Evolutionary conservation across 2,888 invertebrate genomes (phyloP).

Genomic region (Lithosia quadra): DNA sequence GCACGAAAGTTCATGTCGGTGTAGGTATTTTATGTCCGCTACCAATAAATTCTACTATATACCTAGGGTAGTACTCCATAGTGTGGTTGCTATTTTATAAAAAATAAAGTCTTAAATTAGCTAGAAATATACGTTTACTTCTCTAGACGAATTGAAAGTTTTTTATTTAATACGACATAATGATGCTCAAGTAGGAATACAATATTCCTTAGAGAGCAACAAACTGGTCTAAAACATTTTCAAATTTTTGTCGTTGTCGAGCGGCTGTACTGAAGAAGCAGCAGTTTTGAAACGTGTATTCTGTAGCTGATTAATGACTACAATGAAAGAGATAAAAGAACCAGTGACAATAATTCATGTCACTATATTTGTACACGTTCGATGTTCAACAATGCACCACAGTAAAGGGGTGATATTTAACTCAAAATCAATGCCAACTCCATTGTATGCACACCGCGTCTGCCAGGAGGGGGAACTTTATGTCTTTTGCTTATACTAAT

Average conservation of each 20-base stretch:
- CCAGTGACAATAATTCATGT: slow-evolving; percentile 79
- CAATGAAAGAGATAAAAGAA: slow-evolving; percentile 70
- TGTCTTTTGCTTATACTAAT: slow-evolving; percentile 84
- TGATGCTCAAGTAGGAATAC: not conserved
- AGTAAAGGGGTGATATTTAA: slow-evolving; percentile 81
- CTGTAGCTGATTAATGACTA: slow-evolving; percentile 67
- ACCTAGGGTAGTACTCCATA: too few relatives aligned
- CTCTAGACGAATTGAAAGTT: too few relatives aligned
- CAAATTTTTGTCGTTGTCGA: not conserved
- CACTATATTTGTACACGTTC: slow-evolving; percentile 73
- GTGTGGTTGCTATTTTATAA: too few relatives aligned
- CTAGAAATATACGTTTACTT: too few relatives aligned
- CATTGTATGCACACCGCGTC: slow-evolving; percentile 83
- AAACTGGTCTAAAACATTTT: not conserved
- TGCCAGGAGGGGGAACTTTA: slow-evolving; percentile 73
- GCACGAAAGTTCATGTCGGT: too few relatives aligned
- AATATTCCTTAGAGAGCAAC: not conserved
- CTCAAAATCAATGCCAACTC: slow-evolving; percentile 83
- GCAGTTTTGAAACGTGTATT: slow-evolving; percentile 48
- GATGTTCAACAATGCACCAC: slow-evolving; percentile 62
- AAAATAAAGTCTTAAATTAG: too few relatives aligned
- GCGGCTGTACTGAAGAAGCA: slow-evolving; percentile 28
- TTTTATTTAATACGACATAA: not conserved
- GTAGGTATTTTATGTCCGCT: too few relatives aligned
- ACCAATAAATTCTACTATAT: too few relatives aligned